Conservation (phyloP, 2,113 vertebrate genomes). For the Forbesichthys agassizii region DNA sequence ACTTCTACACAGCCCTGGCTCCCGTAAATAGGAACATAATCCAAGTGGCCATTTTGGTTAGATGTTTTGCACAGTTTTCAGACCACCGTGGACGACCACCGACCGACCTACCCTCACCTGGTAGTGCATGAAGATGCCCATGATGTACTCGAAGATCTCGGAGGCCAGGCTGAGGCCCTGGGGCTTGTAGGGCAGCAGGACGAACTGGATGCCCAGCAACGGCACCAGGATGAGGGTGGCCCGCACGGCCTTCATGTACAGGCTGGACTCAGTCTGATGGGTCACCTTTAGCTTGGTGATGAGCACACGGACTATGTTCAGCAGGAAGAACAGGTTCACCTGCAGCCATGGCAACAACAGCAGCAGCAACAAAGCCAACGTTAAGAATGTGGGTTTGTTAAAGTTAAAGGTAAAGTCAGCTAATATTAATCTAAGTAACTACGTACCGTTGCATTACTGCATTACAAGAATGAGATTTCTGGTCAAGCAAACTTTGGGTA, state of each 20-base stretch:
- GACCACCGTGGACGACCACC: too few species aligned
- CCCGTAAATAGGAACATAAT: too few species aligned
- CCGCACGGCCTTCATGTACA: constrained; percentile 97
- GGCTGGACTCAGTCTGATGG: constrained; percentile 92
- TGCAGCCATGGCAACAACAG: constrained; percentile 51
- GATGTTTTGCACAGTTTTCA: too few species aligned
- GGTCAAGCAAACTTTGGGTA: too few species aligned
- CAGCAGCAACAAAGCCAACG: background rate
- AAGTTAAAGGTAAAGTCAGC: too few species aligned
- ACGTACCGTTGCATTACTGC: too few species aligned
- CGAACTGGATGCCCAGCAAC: constrained; percentile 91
- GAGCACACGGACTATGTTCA: constrained; percentile 95
- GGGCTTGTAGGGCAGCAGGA: constrained; percentile 89
- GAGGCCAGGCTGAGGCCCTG: constrained; percentile 73
- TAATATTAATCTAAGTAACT: too few species aligned
- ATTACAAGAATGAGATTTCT: too few species aligned
- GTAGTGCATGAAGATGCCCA: constrained; percentile 92
- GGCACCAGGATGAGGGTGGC: constrained; percentile 95
- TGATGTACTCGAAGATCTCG: constrained; percentile 89
- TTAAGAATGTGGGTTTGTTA: background rate
- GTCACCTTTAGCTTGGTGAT: constrained; percentile 97
- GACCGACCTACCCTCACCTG: constrained; percentile 77
- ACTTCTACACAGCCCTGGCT: too few species aligned
- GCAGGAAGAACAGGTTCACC: constrained; percentile 96
- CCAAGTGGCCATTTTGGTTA: too few species aligned